Percentiles rank a stretch among this genome's conserved stretches.
Conservation (phyloP, 2,888 invertebrate species). For the Anticlea derivata region DNA sequence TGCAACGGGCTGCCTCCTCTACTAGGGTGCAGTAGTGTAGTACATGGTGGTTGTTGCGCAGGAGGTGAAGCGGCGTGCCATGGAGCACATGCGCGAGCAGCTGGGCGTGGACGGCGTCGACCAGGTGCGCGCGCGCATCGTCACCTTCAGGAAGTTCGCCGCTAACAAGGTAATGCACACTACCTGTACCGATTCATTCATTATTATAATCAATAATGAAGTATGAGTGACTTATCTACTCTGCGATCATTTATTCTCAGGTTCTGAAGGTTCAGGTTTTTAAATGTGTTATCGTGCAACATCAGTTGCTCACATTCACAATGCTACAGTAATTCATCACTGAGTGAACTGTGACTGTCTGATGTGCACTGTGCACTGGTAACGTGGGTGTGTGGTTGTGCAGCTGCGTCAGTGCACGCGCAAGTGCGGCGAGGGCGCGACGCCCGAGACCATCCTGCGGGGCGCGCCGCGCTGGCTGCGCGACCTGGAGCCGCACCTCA, state of each 20-base stretch:
- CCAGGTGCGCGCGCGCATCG: background rate
- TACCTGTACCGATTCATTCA: no score
- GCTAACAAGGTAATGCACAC: slow-evolving; percentile 8
- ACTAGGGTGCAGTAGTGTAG: background rate
- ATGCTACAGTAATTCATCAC: no score
- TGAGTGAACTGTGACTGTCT: no score
- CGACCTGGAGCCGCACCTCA: slow-evolving; percentile 8
- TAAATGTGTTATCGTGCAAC: no score
- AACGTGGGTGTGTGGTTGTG: background rate
- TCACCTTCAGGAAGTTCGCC: slow-evolving; percentile 4
- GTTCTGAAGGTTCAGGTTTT: no score
- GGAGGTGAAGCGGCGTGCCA: background rate
- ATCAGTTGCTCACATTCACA: no score
- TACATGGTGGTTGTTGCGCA: background rate
- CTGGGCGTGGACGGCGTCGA: background rate
- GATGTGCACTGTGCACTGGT: no score
- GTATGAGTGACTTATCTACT: no score
- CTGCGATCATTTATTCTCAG: no score
- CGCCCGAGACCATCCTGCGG: background rate
- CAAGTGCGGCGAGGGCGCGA: background rate
- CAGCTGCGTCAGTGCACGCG: background rate
- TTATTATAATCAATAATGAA: no score
- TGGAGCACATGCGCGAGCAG: slow-evolving; percentile 4
- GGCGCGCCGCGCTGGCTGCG: slow-evolving; percentile 16
- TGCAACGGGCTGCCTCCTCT: no score